A percentile compares a stretch with the other conserved stretches of the same genome.
Conservation (phyloP, 1,140 invertebrate genomes). For the Magallana angulata region DNA sequence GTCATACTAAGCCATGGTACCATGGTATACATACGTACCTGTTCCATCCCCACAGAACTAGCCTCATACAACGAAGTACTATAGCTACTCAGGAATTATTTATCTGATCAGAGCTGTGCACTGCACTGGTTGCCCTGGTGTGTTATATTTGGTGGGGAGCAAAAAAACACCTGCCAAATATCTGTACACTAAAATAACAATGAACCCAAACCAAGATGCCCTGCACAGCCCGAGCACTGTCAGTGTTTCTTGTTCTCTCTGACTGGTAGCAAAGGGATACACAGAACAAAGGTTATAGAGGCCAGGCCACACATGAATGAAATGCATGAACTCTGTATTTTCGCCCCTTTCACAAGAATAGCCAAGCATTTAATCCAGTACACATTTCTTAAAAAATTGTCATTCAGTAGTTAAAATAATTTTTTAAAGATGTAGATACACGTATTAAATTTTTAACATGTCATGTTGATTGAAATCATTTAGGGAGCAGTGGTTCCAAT, state of each 20-base stretch:
- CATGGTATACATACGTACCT: background rate
- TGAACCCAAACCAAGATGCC: conserved; percentile 11
- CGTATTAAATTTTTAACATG: no score
- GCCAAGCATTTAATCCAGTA: no score
- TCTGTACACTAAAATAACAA: conserved; percentile 25
- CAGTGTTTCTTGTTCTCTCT: conserved; percentile 8
- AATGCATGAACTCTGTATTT: background rate
- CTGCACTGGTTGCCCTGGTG: background rate
- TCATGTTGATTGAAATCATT: no score
- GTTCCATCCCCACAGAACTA: background rate
- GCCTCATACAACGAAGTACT: background rate
- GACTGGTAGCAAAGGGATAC: conserved; percentile 2
- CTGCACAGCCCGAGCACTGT: background rate
- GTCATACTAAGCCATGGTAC: no score
- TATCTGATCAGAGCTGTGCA: background rate
- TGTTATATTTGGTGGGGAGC: conserved; percentile 8
- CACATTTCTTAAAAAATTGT: no score
- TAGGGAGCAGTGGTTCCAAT: no score
- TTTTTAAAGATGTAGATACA: no score
- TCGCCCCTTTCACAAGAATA: no score
- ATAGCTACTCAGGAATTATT: background rate
- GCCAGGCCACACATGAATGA: conserved; percentile 21
- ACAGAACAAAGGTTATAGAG: background rate
- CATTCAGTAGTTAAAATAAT: no score
- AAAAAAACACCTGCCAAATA: conserved; percentile 21